Conservation (phyloP, 92 coral and sea anemone species). For the Isaurus tuberculatus region DNA sequence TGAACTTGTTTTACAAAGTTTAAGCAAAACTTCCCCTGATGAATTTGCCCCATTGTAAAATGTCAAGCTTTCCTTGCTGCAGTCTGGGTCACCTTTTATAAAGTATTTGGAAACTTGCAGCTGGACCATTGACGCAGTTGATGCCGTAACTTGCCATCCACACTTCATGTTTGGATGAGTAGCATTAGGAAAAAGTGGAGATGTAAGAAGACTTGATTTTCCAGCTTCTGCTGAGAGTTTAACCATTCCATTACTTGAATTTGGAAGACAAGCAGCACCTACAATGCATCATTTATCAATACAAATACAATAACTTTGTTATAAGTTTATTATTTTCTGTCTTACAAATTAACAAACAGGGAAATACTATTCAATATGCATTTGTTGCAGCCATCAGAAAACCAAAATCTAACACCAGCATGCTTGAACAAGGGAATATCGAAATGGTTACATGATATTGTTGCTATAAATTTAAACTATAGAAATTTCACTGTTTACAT, state of each 20-base stretch:
- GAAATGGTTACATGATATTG: too few relatives aligned
- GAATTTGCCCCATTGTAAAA: slow-evolving; percentile 18
- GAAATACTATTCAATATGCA: too few relatives aligned
- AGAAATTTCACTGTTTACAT: too few relatives aligned
- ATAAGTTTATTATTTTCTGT: too few relatives aligned
- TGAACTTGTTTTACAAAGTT: not conserved
- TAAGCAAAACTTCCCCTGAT: not conserved
- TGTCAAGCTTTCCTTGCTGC: slow-evolving; percentile 25
- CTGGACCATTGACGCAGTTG: not conserved
- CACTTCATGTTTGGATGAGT: slow-evolving; percentile 32
- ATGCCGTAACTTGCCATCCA: slow-evolving; percentile 6
- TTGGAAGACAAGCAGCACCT: slow-evolving; percentile 13
- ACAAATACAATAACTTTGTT: not conserved
- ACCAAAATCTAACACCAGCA: too few relatives aligned
- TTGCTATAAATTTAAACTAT: too few relatives aligned
- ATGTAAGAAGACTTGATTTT: not conserved
- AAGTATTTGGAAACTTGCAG: not conserved
- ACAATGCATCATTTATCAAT: not conserved
- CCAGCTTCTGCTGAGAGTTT: not conserved
- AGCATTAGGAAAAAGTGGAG: slow-evolving; percentile 4
- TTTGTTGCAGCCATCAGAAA: too few relatives aligned
- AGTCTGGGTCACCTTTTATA: not conserved
- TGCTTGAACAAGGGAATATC: too few relatives aligned
- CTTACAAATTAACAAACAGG: too few relatives aligned
- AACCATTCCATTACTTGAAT: slow-evolving; percentile 1